phyloP scores from a whole-genome alignment of 2,113 vertebrate species.

The Cinclus mexicanus region DNA sequence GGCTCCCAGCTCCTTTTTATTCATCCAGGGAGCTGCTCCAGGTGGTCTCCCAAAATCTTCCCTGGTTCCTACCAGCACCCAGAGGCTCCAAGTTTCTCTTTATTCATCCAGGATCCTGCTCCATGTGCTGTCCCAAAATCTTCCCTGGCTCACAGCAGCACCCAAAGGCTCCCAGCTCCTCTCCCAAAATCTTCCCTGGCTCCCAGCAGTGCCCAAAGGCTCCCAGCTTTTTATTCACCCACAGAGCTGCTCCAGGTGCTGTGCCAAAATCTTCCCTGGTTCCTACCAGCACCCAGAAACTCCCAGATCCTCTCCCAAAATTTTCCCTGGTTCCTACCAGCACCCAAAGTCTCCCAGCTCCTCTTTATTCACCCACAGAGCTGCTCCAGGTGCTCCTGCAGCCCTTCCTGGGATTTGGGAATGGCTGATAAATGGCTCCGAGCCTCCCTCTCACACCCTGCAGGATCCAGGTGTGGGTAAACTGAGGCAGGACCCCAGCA shows the following conservation, averaged over 20 bases:
- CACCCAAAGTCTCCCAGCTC: no score
- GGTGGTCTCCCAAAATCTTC: neutral
- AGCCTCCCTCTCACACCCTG: rapidly evolving
- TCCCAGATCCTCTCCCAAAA: no score
- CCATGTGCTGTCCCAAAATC: neutral
- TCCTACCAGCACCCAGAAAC: neutral
- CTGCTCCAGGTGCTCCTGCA: neutral
- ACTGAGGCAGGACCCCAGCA: neutral
- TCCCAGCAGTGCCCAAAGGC: neutral
- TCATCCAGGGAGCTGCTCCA: no score
- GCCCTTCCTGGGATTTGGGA: neutral
- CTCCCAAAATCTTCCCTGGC: neutral
- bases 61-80: neutral
- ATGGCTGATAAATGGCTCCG: rapidly evolving
- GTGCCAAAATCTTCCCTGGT: neutral
- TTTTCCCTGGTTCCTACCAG: no score
- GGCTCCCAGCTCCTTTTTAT: neutral
- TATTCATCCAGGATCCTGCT: neutral
- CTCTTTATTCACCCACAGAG: rapidly evolving
- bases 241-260: neutral
- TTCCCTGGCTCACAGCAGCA: neutral
- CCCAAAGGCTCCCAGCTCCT: neutral
- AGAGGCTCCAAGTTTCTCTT: neutral
- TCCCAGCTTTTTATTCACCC: no score
- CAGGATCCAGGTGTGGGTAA: neutral